Base-by-base conservation (phyloP, 2,888 invertebrate genomes). In the Synergus japonicus region DNA sequence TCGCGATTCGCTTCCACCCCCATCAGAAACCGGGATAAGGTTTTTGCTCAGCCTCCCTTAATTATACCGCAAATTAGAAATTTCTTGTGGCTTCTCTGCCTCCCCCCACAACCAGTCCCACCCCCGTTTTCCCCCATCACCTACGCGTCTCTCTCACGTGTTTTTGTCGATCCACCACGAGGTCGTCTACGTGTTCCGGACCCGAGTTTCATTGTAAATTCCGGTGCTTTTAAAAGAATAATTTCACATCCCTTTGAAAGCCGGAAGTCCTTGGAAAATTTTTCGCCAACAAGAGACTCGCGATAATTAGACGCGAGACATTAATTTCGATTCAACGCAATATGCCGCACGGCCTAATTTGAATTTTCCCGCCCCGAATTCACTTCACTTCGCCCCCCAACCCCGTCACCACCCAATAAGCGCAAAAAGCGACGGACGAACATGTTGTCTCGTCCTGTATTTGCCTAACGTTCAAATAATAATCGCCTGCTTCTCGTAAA, bases 51-150 rank as follows among this genome's bases (percentile, higher is more conserved):
- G 87, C 83, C 89, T 88, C 90, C 91, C 91, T 91, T 91, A 91
- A 91, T 91, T 91, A 91, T 91, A 90, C 91, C 91, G 90, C 90
- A 91, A 91, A 91, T 91, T 91, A 91, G 91, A 91, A 91, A 91
- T 91, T 90, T 90, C 90, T 90, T 90, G 89, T 86, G 78, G 76
- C 84, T 82, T 85, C 79, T 82, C 81, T 82, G 82, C 82, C 82
- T 37, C 18, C 65, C 65, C 37, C 60, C 78, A 46, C 77, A 69
- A 37, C 77, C 43, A 63, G 44, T 77, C 44, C 18, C 66, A 49
- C 54, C 65, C 58, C 18, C 58, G 43, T 78, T 60, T 67, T 73
- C 44, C 63, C 43, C 29, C 66, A 69, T 76, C 60, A 60, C 18
- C 41, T 49, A 69, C 79, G 82, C 83, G 49, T 76, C 78, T 80